A percentile compares a stretch with the other conserved stretches of the same genome.
Evolutionary conservation across 1,140 invertebrate genomes (phyloP).

Genomic region (Trichonephila inaurata): DNA sequence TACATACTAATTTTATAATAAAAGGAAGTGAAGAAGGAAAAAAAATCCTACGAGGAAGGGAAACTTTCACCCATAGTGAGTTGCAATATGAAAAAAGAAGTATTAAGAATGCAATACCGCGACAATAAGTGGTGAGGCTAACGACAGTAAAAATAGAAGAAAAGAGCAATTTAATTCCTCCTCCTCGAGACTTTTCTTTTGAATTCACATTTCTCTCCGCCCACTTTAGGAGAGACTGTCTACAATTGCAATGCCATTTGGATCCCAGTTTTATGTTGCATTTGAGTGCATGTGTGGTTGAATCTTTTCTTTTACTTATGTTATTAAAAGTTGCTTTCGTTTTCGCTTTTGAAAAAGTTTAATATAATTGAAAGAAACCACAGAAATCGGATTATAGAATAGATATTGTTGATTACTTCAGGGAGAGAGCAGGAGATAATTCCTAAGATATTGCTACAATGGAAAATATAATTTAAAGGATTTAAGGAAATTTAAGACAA

Average conservation of each 20-base stretch:
- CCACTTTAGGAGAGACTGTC: conserved; percentile 1
- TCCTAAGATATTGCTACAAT: no score
- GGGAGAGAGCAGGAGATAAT: neutral
- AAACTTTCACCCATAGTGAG: neutral
- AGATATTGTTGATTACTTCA: neutral
- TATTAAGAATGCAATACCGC: conserved; percentile 53
- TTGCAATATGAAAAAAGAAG: neutral
- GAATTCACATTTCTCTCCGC: conserved; percentile 8
- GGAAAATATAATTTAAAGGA: no score
- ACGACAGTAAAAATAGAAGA: conserved; percentile 35
- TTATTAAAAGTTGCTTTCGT: neutral
- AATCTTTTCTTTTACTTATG: neutral
- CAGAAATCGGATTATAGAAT: neutral
- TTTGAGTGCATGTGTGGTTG: neutral
- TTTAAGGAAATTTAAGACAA: no score
- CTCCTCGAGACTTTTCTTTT: conserved; percentile 1
- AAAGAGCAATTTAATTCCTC: conserved; percentile 61
- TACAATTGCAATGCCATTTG: conserved; percentile 46
- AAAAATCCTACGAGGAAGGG: neutral
- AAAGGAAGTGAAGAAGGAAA: neutral
- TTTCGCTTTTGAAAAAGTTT: neutral
- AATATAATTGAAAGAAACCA: neutral
- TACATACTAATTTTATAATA: neutral
- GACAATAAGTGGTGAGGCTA: conserved; percentile 10
- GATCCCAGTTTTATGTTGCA: neutral